phyloP scores from a whole-genome alignment of 2,113 vertebrate species.

The Candoia aspera region DNA sequence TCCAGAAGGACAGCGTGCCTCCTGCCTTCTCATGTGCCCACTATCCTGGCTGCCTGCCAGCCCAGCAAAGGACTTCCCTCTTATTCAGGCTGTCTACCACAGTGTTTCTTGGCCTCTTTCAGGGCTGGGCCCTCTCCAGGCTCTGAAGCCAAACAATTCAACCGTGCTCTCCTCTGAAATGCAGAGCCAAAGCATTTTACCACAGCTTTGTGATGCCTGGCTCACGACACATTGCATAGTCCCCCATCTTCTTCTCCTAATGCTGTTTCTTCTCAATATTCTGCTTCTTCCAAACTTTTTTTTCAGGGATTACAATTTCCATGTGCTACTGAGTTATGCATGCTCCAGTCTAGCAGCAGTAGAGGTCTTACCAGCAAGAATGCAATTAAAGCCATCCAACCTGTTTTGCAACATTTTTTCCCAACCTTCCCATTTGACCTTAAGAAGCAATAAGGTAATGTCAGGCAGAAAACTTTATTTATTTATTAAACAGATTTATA shows the following conservation, averaged over 20 bases:
- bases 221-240: not conserved
- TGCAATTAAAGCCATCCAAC: not conserved
- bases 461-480: not conserved
- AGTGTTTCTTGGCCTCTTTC: not conserved
- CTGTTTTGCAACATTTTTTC: not conserved
- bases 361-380: not conserved
- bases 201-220: not conserved
- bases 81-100: not conserved
- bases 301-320: not conserved
- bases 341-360: not conserved
- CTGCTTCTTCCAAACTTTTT: not conserved
- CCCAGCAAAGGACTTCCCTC: slow-evolving; percentile 9
- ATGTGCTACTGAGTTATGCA: not conserved
- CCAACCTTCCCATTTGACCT: not conserved
- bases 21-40: not conserved
- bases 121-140: not conserved
- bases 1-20: not conserved
- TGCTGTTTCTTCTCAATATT: not conserved
- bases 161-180: not conserved
- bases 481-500: too few relatives aligned
- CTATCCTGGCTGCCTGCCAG: not conserved
- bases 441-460: not conserved
- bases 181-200: not conserved
- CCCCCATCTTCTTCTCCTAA: not conserved
- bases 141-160: not conserved